A percentile compares a stretch with the other conserved stretches of the same genome.
phyloP scores from a whole-genome alignment of 2,113 vertebrate species.

The Epinephelus lanceolatus region DNA sequence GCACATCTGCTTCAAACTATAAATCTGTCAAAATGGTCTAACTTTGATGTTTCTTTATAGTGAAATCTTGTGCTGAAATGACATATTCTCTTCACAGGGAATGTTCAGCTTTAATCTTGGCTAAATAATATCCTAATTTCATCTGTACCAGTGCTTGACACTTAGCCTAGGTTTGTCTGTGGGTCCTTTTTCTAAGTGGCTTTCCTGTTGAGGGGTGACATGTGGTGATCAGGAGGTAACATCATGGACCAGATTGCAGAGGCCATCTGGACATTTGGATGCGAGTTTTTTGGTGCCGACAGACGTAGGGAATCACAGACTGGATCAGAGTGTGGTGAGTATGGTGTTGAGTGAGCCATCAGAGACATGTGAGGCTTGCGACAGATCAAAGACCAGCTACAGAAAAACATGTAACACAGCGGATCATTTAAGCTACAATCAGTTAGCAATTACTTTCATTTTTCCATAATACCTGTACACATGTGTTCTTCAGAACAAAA shows the following conservation, averaged over 20 bases:
- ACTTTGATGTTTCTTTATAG: background rate
- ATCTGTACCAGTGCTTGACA: background rate
- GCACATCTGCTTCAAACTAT: constrained; percentile 4
- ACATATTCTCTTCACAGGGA: constrained; percentile 7
- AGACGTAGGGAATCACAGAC: constrained; percentile 52
- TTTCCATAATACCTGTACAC: background rate
- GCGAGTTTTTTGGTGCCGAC: constrained; percentile 62
- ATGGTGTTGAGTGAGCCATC: constrained; percentile 59
- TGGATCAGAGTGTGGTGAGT: constrained; percentile 44
- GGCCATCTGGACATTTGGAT: constrained; percentile 90
- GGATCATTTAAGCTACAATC: background rate
- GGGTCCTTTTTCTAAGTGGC: constrained; percentile 16
- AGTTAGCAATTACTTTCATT: background rate
- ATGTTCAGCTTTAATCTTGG: background rate
- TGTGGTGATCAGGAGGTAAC: constrained; percentile 76
- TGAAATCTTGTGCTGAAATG: background rate
- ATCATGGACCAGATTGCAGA: constrained; percentile 85
- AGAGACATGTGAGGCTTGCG: constrained; percentile 7
- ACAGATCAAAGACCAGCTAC: constrained; percentile 6
- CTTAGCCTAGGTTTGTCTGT: background rate
- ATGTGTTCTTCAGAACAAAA: background rate
- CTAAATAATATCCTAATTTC: constrained; percentile 2
- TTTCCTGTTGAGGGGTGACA: constrained; percentile 67
- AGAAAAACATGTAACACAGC: background rate
- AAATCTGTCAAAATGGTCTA: background rate